These are phyloP conservation scores for Actinostola sp. DNA, from an alignment of 92 coral and sea anemone genomes.

Conservation along the genomic window DNA sequence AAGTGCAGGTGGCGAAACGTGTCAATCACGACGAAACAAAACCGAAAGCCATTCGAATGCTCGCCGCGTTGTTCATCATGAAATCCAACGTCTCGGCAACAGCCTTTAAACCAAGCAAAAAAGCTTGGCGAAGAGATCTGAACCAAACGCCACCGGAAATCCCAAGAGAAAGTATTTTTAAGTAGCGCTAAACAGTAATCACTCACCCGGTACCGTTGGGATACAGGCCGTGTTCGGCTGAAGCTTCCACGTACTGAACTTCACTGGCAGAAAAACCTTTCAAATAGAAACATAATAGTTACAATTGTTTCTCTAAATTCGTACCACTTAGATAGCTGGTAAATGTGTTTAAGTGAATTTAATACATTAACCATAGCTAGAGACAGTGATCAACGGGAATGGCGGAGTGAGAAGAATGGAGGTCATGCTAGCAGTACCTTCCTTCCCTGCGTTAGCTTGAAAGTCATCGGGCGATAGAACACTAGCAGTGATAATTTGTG, in stretches of 20 bases:
- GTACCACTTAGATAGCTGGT: too few species aligned
- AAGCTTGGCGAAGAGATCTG: not conserved
- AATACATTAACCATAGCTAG: not conserved
- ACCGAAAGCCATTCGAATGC: conserved; percentile 51
- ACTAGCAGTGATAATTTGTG: conserved; percentile 79
- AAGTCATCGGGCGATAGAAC: conserved; percentile 81
- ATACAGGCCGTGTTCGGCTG: conserved; percentile 85
- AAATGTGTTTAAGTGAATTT: not conserved
- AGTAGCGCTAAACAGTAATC: not conserved
- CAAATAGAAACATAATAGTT: not conserved
- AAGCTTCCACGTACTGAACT: conserved; percentile 89
- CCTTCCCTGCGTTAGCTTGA: conserved; percentile 70
- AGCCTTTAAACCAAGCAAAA: not conserved
- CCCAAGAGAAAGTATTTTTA: conserved; percentile 9
- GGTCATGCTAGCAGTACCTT: conserved; percentile 66
- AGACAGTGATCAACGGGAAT: conserved; percentile 25
- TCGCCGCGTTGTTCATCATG: conserved; percentile 22
- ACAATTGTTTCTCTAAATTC: not conserved
- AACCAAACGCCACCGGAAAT: conserved; percentile 21
- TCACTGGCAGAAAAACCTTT: conserved; percentile 91
- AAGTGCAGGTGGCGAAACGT: conserved; percentile 87
- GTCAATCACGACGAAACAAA: conserved; percentile 73
- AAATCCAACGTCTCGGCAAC: conserved; percentile 27
- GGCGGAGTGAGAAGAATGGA: too few species aligned
- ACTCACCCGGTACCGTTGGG: conserved; percentile 96